Percentiles rank a stretch among this genome's conserved stretches.
Conservation (phyloP, 1,140 invertebrate genomes). For the Phenacoccus solenopsis region DNA sequence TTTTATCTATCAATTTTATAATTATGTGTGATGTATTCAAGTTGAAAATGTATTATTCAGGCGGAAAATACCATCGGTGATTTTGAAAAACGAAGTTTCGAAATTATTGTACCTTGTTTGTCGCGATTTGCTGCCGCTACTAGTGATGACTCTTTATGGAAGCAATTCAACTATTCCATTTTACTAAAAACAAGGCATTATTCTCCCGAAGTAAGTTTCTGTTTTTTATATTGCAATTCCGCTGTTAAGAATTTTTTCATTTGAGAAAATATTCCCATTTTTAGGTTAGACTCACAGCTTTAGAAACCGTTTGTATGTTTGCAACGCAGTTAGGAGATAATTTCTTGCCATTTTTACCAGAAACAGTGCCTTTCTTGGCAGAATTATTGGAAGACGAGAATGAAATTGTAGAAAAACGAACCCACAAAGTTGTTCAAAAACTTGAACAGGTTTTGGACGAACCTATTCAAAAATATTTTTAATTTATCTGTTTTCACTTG, state of each 20-base stretch:
- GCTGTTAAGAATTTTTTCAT: neutral
- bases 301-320: conserved; percentile 53
- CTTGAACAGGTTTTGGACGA: conserved; percentile 71
- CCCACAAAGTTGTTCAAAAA: conserved; percentile 57
- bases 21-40: conserved; percentile 7
- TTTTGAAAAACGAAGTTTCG: conserved; percentile 42
- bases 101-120: conserved; percentile 60
- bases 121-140: conserved; percentile 66
- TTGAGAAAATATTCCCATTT: conserved; percentile 22
- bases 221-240: neutral
- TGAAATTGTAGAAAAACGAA: conserved; percentile 55
- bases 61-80: conserved; percentile 63
- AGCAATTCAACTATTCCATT: conserved; percentile 77
- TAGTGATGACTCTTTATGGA: conserved; percentile 74
- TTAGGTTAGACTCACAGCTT: conserved; percentile 37
- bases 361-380: conserved; percentile 69
- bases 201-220: conserved; percentile 37
- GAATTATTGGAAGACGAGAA: conserved; percentile 76
- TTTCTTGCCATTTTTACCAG: conserved; percentile 63
- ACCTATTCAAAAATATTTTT: conserved; percentile 74
- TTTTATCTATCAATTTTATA: conserved; percentile 5
- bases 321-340: conserved; percentile 65
- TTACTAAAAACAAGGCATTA: conserved; percentile 71
- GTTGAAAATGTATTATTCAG: conserved; percentile 29
- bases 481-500: no score